phyloP scores from a whole-genome alignment of 2,888 invertebrate genomes.

The Noctua fimbriata region DNA sequence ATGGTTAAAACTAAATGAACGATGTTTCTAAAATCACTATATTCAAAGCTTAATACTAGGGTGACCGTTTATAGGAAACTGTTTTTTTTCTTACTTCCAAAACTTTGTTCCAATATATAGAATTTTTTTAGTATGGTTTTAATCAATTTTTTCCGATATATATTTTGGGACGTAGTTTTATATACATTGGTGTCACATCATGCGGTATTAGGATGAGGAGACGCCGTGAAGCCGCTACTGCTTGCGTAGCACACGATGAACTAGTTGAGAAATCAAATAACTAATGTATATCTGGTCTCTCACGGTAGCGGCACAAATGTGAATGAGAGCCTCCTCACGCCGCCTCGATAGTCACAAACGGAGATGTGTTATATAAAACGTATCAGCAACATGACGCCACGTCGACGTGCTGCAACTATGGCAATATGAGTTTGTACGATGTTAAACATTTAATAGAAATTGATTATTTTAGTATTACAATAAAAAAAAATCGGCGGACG shows the following conservation, averaged over 20 bases:
- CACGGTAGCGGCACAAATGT: conserved; percentile 20
- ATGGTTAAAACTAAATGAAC: conserved; percentile 45
- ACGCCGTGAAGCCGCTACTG: conserved; percentile 30
- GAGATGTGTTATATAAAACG: conserved; percentile 40
- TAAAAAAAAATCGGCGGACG: conserved; percentile 67
- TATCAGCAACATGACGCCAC: conserved; percentile 37
- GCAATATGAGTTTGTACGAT: conserved; percentile 64
- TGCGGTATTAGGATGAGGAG: conserved; percentile 56
- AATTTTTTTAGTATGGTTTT: conserved; percentile 69
- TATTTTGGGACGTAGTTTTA: conserved; percentile 71
- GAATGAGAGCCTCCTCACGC: conserved; percentile 40
- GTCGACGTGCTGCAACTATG: conserved; percentile 50
- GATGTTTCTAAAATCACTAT: conserved; percentile 59
- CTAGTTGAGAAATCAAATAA: conserved; percentile 14
- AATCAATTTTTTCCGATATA: conserved; percentile 70
- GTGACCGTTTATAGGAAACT: conserved; percentile 68
- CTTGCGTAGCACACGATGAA: neutral
- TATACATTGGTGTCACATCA: conserved; percentile 63
- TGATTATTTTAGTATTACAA: conserved; percentile 71
- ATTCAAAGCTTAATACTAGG: conserved; percentile 69
- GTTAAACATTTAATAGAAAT: conserved; percentile 61
- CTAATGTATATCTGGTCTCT: conserved; percentile 9
- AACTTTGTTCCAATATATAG: conserved; percentile 74
- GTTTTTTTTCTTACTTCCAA: conserved; percentile 67
- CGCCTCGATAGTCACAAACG: conserved; percentile 63